Conservation (phyloP, 2,113 vertebrate genomes). For the Excalfactoria chinensis region DNA sequence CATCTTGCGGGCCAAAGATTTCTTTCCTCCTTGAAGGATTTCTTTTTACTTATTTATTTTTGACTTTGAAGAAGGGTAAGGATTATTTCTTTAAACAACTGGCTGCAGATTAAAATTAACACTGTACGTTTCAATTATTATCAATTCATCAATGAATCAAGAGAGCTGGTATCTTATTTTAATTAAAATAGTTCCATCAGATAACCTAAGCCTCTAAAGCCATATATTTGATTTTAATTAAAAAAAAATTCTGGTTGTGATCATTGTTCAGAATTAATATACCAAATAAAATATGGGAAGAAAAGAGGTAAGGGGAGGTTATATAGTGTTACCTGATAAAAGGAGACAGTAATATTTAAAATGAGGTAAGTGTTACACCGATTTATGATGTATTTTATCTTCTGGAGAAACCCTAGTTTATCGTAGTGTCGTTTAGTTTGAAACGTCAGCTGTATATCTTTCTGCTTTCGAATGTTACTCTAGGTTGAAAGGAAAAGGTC, state of each 20-base stretch:
- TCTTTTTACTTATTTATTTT: conserved; percentile 23
- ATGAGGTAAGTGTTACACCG: conserved; percentile 86
- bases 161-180: conserved; percentile 57
- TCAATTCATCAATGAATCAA: conserved; percentile 49
- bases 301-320: conserved; percentile 81
- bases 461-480: conserved; percentile 76
- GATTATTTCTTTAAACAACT: conserved; percentile 37
- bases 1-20: accelerated
- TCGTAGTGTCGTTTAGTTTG: conserved; percentile 80
- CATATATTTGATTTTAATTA: conserved; percentile 84
- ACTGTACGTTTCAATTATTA: conserved; percentile 59
- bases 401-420: conserved; percentile 81
- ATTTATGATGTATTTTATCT: conserved; percentile 89
- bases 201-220: conserved; percentile 80
- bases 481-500: conserved; percentile 80
- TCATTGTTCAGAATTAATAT: conserved; percentile 82
- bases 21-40: not conserved
- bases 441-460: conserved; percentile 83
- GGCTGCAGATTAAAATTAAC: conserved; percentile 50
- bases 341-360: conserved; percentile 89
- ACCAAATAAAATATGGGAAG: conserved; percentile 84
- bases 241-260: conserved; percentile 80
- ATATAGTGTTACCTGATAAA: conserved; percentile 90
- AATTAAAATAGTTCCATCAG: conserved; percentile 80
- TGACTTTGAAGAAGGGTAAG: conserved; percentile 4